Evolutionary conservation across 1,140 invertebrate species (phyloP).

Genomic region (Aphidius ervi): DNA sequence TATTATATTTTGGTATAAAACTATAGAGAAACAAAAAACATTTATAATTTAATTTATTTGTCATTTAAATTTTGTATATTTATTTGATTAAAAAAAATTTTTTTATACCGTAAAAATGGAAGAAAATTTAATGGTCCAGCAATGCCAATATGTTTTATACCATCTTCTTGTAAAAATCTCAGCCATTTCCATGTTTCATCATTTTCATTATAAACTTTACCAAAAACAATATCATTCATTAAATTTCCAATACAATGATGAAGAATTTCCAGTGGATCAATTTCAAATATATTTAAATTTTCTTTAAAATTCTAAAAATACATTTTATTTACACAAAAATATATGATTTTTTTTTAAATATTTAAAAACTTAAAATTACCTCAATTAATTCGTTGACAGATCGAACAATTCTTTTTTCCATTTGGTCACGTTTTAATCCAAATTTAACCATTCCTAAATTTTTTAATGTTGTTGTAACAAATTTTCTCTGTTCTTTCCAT

Average conservation of each 20-base stretch:
- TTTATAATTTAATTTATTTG: no score
- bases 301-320: slow-evolving; percentile 38
- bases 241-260: slow-evolving; percentile 73
- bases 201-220: slow-evolving; percentile 61
- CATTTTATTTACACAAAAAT: slow-evolving; percentile 5
- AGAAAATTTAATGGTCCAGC: slow-evolving; percentile 78
- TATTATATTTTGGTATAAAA: slow-evolving; percentile 56
- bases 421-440: slow-evolving; percentile 55
- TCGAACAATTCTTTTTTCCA: slow-evolving; percentile 65
- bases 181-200: slow-evolving; percentile 73
- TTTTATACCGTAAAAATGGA: slow-evolving; percentile 66
- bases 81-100: no score
- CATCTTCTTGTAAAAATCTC: slow-evolving; percentile 70
- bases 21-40: no score
- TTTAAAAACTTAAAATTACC: slow-evolving; percentile 46
- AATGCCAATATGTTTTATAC: slow-evolving; percentile 72
- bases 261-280: slow-evolving; percentile 54
- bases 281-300: slow-evolving; percentile 27
- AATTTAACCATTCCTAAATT: slow-evolving; percentile 72
- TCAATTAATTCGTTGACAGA: slow-evolving; percentile 60
- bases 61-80: no score
- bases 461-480: slow-evolving; percentile 67
- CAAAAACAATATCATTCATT: slow-evolving; percentile 74
- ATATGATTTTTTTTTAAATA: background rate
- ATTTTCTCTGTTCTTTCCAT: slow-evolving; percentile 80